These are phyloP conservation scores for Caranx ignobilis DNA, from an alignment of 2,113 vertebrate genomes.

Conservation along the genomic window DNA sequence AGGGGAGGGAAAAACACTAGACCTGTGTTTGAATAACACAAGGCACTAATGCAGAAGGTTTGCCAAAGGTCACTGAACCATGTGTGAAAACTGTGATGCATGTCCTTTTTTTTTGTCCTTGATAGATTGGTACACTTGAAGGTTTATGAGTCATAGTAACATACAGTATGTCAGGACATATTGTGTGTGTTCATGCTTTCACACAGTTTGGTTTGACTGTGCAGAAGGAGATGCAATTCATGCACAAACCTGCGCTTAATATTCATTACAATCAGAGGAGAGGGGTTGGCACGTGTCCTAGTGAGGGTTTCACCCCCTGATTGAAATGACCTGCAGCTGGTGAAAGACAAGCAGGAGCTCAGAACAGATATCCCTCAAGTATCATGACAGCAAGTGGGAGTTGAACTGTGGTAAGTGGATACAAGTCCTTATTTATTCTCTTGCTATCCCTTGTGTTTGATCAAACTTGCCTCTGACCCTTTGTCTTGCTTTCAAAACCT, in stretches of 20 bases:
- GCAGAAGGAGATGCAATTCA: too few species aligned
- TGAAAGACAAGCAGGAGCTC: not conserved
- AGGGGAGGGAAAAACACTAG: too few species aligned
- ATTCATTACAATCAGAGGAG: not conserved
- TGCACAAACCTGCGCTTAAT: too few species aligned
- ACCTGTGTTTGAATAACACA: not conserved
- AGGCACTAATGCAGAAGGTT: not conserved
- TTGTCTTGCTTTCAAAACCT: not conserved
- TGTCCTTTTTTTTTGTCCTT: not conserved
- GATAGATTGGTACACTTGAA: too few species aligned
- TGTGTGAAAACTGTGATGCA: not conserved
- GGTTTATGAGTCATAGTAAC: too few species aligned
- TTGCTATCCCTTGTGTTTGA: not conserved
- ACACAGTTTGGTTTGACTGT: too few species aligned
- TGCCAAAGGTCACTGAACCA: not conserved
- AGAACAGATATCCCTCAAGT: not conserved
- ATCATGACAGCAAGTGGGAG: not conserved
- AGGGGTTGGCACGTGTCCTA: too few species aligned
- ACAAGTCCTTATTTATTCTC: not conserved
- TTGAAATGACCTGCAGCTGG: slow-evolving; percentile 41
- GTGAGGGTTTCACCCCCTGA: slow-evolving; percentile 13
- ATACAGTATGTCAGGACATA: too few species aligned
- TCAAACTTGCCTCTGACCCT: not conserved
- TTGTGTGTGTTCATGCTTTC: too few species aligned
- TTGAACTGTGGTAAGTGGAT: slow-evolving; percentile 5